Percentiles rank a stretch among this genome's conserved stretches.
These are phyloP conservation scores for Benthosema pterotum DNA, from an alignment of 2,797 vertebrate species.

Conservation along the genomic window DNA sequence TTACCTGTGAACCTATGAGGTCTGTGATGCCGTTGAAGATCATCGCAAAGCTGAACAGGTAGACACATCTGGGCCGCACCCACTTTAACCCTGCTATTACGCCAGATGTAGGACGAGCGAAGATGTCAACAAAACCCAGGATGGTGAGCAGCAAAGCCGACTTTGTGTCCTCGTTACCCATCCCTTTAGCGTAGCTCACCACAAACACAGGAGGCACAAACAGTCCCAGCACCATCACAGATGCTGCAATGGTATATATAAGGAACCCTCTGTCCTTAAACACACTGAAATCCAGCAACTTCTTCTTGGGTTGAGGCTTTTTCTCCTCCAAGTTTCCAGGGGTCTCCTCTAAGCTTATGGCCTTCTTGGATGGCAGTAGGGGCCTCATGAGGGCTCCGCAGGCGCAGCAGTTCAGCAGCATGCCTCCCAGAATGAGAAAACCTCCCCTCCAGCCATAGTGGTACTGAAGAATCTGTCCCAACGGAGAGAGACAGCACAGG, in stretches of 20 bases:
- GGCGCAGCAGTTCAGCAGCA: slow-evolving; percentile 94
- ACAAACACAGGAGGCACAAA: slow-evolving; percentile 96
- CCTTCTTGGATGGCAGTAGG: slow-evolving; percentile 72
- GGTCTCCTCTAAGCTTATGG: slow-evolving; percentile 27
- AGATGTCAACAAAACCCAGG: slow-evolving; percentile 94
- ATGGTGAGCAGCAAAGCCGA: slow-evolving; percentile 91
- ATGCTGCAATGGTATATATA: slow-evolving; percentile 88
- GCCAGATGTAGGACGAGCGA: slow-evolving; percentile 90
- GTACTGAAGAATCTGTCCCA: slow-evolving; percentile 91
- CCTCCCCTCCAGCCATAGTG: slow-evolving; percentile 92
- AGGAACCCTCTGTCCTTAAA: slow-evolving; percentile 89
- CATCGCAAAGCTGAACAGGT: slow-evolving; percentile 94
- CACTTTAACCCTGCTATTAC: slow-evolving; percentile 86
- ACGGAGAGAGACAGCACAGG: slow-evolving; percentile 89
- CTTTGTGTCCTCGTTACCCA: slow-evolving; percentile 87
- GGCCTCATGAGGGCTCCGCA: slow-evolving; percentile 94
- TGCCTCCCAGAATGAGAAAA: slow-evolving; percentile 92
- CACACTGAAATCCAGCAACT: slow-evolving; percentile 91
- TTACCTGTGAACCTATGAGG: slow-evolving; percentile 84
- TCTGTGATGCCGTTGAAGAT: slow-evolving; percentile 92
- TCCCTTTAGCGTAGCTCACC: slow-evolving; percentile 93
- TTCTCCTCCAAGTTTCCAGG: slow-evolving; percentile 23
- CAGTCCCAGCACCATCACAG: slow-evolving; percentile 95
- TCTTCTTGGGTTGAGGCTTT: slow-evolving; percentile 73
- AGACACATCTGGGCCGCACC: slow-evolving; percentile 91